These are phyloP conservation scores for Plebejus argus DNA, from an alignment of 2,888 invertebrate species.

Conservation along the genomic window DNA sequence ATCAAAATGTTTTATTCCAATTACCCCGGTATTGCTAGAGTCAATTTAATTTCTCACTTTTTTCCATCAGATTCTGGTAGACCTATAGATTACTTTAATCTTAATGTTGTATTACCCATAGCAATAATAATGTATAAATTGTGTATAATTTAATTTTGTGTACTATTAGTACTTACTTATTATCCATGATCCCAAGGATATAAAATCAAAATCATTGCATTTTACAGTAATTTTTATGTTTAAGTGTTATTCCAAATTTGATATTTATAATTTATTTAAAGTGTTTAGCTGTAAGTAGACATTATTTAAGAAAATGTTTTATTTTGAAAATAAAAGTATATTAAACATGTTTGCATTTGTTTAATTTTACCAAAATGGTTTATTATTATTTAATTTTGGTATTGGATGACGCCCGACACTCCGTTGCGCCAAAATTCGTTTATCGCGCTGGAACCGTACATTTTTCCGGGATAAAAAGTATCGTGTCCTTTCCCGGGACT, in stretches of 20 bases:
- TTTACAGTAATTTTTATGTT: constrained; percentile 42
- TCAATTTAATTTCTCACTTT: too few species aligned
- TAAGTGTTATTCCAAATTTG: constrained; percentile 49
- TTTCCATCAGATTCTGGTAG: too few species aligned
- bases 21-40: too few species aligned
- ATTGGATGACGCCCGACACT: background rate
- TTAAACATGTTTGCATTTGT: constrained; percentile 13
- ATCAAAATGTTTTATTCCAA: too few species aligned
- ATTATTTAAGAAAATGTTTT: constrained; percentile 43
- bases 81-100: background rate
- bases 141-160: background rate
- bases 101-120: constrained; percentile 7
- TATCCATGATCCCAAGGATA: constrained; percentile 22
- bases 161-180: constrained; percentile 19
- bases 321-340: constrained; percentile 44
- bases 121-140: constrained; percentile 14
- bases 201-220: constrained; percentile 39
- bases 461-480: too few species aligned
- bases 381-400: background rate
- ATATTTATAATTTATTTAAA: constrained; percentile 48
- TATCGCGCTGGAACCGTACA: too few species aligned
- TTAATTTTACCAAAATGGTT: background rate
- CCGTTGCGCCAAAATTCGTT: too few species aligned
- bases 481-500: too few species aligned
- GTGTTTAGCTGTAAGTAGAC: constrained; percentile 39